Conservation (phyloP, 2,888 invertebrate genomes). For the Erannis defoliaria region DNA sequence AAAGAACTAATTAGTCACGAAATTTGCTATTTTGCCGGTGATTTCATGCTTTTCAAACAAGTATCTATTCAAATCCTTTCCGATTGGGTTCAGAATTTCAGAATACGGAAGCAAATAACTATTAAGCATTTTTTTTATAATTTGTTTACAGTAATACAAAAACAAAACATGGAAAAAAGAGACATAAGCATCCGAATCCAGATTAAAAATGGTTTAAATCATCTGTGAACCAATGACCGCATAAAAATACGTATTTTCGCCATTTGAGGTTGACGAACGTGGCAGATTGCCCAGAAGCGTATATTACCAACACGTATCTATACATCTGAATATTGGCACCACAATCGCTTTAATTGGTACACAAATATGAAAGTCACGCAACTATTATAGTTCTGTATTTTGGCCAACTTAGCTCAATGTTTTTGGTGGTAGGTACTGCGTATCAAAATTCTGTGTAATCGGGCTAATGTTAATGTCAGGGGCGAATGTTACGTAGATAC, state of each 20-base stretch:
- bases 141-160: too few relatives aligned
- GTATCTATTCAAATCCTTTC: too few relatives aligned
- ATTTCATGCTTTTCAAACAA: too few relatives aligned
- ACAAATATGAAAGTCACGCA: neutral
- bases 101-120: neutral
- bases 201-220: neutral
- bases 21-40: neutral
- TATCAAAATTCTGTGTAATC: constrained; percentile 19
- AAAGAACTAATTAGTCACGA: constrained; percentile 17
- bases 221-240: constrained; percentile 9
- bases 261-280: constrained; percentile 19
- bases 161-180: too few relatives aligned
- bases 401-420: neutral
- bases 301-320: neutral
- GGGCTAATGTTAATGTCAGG: constrained; percentile 28
- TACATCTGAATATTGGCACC: neutral
- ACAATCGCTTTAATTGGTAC: neutral
- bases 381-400: neutral
- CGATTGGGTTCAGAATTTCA: too few relatives aligned
- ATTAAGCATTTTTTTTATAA: too few relatives aligned
- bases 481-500: constrained; percentile 13
- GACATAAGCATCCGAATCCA: neutral
- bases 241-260: constrained; percentile 14
- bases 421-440: neutral
- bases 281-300: constrained; percentile 22